Conservation (phyloP, 2,113 vertebrate genomes). For the Scomber japonicus region DNA sequence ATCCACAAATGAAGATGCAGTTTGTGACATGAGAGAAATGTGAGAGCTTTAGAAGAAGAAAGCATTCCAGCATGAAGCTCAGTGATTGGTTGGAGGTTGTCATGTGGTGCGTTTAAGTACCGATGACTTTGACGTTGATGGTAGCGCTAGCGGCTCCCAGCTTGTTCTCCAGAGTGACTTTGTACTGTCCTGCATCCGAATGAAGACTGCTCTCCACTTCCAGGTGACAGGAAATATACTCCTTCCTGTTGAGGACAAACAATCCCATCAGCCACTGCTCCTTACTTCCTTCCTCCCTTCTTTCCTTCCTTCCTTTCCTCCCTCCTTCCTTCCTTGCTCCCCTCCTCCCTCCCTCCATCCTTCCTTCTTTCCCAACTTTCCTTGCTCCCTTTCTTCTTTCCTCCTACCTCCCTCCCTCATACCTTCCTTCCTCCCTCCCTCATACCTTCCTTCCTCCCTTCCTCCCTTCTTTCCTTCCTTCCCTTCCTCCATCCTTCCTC, state of each 20-base stretch:
- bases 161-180: slow-evolving; percentile 95
- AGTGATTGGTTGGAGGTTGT: no score
- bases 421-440: no score
- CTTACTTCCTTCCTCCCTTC: background rate
- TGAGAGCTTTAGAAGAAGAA: background rate
- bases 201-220: slow-evolving; percentile 91
- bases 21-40: background rate
- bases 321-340: no score
- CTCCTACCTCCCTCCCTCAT: no score
- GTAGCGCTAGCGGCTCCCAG: slow-evolving; percentile 93
- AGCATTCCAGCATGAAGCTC: no score
- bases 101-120: slow-evolving; percentile 76
- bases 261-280: slow-evolving; percentile 24
- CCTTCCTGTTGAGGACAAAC: slow-evolving; percentile 70
- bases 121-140: slow-evolving; percentile 98
- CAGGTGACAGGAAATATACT: slow-evolving; percentile 90
- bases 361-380: no score
- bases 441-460: no score
- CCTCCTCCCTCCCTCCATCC: no score
- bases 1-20: background rate
- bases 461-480: no score
- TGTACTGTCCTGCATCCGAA: slow-evolving; percentile 94
- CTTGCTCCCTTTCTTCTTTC: no score
- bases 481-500: no score
- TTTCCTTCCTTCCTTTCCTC: no score